These are phyloP conservation scores for Orchestia grillus DNA, from an alignment of 1,140 invertebrate genomes.

Conservation along the genomic window DNA sequence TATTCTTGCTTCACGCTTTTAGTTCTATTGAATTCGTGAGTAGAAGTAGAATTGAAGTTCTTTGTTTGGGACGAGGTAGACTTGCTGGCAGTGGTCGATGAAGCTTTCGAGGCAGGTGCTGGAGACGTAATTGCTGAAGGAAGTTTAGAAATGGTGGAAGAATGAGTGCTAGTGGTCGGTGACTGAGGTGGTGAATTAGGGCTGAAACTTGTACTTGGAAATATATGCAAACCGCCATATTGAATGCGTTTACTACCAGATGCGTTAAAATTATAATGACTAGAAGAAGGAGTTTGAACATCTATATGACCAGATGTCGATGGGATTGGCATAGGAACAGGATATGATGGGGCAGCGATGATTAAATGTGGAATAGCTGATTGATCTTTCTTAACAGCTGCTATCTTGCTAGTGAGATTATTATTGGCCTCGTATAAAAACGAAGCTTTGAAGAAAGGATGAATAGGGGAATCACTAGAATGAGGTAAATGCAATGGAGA, in stretches of 20 bases:
- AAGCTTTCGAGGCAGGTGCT: neutral
- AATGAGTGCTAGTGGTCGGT: conserved; percentile 17
- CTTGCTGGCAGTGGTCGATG: neutral
- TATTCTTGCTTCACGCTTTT: neutral
- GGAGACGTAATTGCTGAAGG: neutral
- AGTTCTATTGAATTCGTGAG: neutral
- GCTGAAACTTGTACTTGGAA: conserved; percentile 22
- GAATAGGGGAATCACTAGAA: conserved; percentile 17
- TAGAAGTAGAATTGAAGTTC: neutral
- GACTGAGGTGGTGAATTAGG: conserved; percentile 40
- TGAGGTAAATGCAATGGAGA: conserved; percentile 40
- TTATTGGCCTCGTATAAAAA: conserved; percentile 37
- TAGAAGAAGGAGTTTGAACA: conserved; percentile 38
- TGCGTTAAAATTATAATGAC: conserved; percentile 45
- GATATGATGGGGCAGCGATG: conserved; percentile 16
- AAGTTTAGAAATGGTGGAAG: neutral
- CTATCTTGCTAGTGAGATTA: neutral
- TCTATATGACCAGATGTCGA: conserved; percentile 43
- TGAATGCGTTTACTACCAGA: conserved; percentile 10
- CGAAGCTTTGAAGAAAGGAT: conserved; percentile 35
- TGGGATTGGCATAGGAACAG: neutral
- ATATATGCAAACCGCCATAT: conserved; percentile 19
- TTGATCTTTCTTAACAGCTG: conserved; percentile 29
- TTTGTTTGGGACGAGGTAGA: conserved; percentile 11
- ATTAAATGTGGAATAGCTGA: conserved; percentile 26